phyloP scores from a whole-genome alignment of 2,888 invertebrate genomes.

The Neocrepidodera transversa region DNA sequence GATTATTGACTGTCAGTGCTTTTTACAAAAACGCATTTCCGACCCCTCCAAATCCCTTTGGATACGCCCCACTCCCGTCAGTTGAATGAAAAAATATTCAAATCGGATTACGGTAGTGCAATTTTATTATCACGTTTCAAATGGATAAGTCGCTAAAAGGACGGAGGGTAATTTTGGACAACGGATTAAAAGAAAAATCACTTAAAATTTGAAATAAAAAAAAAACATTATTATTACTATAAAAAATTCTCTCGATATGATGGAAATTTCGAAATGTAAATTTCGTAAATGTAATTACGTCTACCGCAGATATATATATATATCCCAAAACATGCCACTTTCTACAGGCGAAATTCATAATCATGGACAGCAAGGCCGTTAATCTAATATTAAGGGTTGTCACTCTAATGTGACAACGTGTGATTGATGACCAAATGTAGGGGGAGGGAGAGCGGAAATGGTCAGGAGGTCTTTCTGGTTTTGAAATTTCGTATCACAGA shows the following conservation, averaged over 20 bases:
- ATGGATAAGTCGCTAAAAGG: not conserved
- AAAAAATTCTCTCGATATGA: no score
- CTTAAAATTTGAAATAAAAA: no score
- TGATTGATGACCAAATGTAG: conserved; percentile 5
- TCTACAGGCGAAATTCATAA: not conserved
- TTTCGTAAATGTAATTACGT: no score
- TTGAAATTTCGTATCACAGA: no score
- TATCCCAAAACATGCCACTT: conserved; percentile 9
- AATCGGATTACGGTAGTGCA: conserved; percentile 29
- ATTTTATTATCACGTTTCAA: conserved; percentile 24
- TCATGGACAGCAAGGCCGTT: conserved; percentile 3
- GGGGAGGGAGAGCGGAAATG: no score
- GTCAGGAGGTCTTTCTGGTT: no score
- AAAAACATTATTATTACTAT: no score
- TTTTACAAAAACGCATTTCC: conserved; percentile 13
- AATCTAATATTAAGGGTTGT: conserved; percentile 11
- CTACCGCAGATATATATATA: no score
- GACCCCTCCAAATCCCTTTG: conserved; percentile 16
- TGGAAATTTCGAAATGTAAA: no score
- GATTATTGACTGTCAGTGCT: conserved; percentile 10
- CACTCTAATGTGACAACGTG: conserved; percentile 4
- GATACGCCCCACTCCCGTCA: conserved; percentile 7
- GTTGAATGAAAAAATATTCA: conserved; percentile 27
- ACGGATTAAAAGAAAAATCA: no score
- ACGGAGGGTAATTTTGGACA: no score